Evolutionary conservation across 2,888 invertebrate species (phyloP), one percentile per base, ranked within the genome.

Genomic region (Eurois occulta): DNA sequence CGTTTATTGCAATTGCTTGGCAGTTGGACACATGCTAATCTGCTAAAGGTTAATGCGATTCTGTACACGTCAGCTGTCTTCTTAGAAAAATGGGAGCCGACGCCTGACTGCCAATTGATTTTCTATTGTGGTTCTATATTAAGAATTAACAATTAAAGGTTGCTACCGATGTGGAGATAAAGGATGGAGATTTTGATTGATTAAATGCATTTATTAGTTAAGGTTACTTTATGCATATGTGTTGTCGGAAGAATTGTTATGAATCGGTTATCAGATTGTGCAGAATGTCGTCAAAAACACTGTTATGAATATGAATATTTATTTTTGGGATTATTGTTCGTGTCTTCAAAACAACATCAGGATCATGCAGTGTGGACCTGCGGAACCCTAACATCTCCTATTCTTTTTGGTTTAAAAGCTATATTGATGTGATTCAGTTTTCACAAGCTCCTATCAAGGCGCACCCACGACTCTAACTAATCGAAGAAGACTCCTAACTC

Each of bases 11-110:
- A 58, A 58, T 24, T 69, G 46, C 35, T 77, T 46, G 78, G 79
- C 72, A 75, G 78, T 48, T 78, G 71, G 84, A 81, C 84, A 81
- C 84, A 84, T 78, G 85, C 74, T 75, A 82, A 87, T 82, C 73
- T 82, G 46, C 41, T 46, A 80, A 86, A 86, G 87, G 87, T 87
- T 85, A 86, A 86, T 86, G 64, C 24, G 35, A 86, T 86, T 73
- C 85, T 48, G 72, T 62, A 16, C 82, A 52, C 85, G 76, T 87
- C 75, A 69, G 64, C 38, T 72, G 82, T 62, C 69, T 82, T 85
- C 82, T 85, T 65, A 87, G 87, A 86, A 86, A 86, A 85, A 78
- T 85, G 82, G 76, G 43, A 75, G 35, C 24, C 80, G 70, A 72
- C 46, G 67, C 7, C 67, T 64, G 87, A 87, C 82, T 82, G 73